A percentile compares a stretch with the other conserved stretches of the same genome.
These are phyloP conservation scores for Anguilla megastoma DNA, from an alignment of 2,797 vertebrate genomes.

Conservation along the genomic window DNA sequence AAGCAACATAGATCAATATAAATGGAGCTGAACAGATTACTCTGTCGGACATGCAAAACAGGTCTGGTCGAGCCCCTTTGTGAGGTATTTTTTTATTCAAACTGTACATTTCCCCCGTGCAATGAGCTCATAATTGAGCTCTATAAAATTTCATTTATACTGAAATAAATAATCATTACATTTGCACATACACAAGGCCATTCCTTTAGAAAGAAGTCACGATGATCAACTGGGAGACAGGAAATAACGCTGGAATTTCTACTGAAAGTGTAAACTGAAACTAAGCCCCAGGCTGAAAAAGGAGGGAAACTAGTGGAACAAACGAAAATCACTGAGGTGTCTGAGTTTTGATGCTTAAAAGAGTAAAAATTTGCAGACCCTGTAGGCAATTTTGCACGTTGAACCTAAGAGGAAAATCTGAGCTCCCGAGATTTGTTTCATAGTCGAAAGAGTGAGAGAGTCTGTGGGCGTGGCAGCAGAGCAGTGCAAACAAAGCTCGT, in stretches of 20 bases:
- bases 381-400: not conserved
- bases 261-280: not conserved
- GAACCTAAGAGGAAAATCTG: not conserved
- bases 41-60: not conserved
- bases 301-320: not conserved
- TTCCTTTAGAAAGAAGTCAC: not conserved
- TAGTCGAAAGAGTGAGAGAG: not conserved
- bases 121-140: not conserved
- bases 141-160: not conserved
- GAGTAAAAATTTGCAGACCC: not conserved
- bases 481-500: slow-evolving; percentile 22
- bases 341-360: not conserved
- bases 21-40: not conserved
- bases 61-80: not conserved
- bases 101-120: not conserved
- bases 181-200: not conserved
- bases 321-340: not conserved
- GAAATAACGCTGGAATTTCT: not conserved
- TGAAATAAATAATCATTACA: not conserved
- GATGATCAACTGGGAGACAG: not conserved
- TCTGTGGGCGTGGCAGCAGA: not conserved
- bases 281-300: not conserved
- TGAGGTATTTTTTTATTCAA: not conserved
- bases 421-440: not conserved
- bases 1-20: not conserved